Evolutionary conservation across 2,113 vertebrate species (phyloP).

Genomic region (Malurus cyaneus): DNA sequence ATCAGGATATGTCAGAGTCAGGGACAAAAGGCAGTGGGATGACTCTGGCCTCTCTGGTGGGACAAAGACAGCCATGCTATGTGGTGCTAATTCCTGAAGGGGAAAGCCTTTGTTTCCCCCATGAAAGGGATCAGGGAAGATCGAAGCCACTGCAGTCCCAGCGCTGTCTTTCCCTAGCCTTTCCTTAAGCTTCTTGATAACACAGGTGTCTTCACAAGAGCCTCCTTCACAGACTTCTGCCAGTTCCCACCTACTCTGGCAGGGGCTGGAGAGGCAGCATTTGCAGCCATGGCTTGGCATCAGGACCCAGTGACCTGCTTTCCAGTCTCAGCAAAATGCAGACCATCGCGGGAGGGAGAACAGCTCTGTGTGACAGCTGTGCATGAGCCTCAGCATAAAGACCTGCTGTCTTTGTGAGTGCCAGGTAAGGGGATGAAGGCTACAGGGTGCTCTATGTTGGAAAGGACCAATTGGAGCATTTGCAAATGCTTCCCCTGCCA

Average conservation of each 20-base stretch:
- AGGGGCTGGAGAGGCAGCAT: not conserved
- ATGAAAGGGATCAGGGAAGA: not conserved
- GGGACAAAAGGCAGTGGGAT: not conserved
- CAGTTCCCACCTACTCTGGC: not conserved
- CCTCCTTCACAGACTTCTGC: not conserved
- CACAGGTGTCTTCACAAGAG: not conserved
- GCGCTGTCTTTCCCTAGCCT: not conserved
- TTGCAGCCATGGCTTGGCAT: not conserved
- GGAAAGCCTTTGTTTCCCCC: not conserved
- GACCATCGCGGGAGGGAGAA: not conserved
- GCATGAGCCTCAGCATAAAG: not conserved
- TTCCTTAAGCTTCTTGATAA: not conserved
- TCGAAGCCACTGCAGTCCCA: not conserved
- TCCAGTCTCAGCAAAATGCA: not conserved
- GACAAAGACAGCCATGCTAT: not conserved
- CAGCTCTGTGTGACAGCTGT: not conserved
- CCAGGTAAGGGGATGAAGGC: not conserved
- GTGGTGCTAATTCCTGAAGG: accelerated
- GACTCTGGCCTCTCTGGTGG: not conserved
- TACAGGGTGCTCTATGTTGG: not conserved
- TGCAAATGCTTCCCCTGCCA: not conserved
- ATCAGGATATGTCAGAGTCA: not conserved
- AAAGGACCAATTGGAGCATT: not conserved
- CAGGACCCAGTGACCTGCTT: not conserved
- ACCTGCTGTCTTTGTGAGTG: not conserved